Percentiles rank a stretch among this genome's conserved stretches.
Conservation (phyloP, 2,888 invertebrate genomes). For the Watsonalla binaria region DNA sequence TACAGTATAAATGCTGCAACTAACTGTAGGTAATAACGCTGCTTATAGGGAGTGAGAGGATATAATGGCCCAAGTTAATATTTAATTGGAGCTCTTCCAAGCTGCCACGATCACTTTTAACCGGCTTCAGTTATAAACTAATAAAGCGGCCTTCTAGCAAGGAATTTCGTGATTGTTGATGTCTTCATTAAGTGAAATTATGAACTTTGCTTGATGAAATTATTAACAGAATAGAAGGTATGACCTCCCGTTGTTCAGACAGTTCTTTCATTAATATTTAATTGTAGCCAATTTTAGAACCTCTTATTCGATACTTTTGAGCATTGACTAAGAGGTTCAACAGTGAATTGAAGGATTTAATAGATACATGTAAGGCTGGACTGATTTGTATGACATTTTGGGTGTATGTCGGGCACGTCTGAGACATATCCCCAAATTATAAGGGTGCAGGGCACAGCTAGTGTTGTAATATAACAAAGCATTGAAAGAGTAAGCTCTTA, state of each 20-base stretch:
- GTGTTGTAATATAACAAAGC: no score
- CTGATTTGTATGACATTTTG: no score
- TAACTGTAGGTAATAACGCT: conserved; percentile 13
- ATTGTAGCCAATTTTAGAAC: conserved; percentile 5
- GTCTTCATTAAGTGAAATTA: conserved; percentile 34
- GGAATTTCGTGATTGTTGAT: conserved; percentile 32
- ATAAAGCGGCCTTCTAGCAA: conserved; percentile 23
- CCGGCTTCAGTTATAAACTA: conserved; percentile 24
- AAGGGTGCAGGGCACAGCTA: no score
- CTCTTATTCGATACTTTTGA: no score
- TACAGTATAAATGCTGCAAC: conserved; percentile 3
- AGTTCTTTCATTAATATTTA: conserved; percentile 22
- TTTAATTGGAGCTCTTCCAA: conserved; percentile 34
- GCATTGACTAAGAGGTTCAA: no score
- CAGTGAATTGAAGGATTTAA: no score
- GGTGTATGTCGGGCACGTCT: no score
- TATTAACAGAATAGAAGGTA: conserved; percentile 22
- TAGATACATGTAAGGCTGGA: no score
- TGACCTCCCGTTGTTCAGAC: conserved; percentile 18
- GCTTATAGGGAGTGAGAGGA: conserved; percentile 13
- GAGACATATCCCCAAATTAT: no score
- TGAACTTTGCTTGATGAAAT: conserved; percentile 30
- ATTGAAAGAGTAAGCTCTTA: no score
- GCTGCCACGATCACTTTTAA: conserved; percentile 28
- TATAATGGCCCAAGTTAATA: conserved; percentile 27